These are phyloP conservation scores for Enteromius unitaeniatus DNA, from an alignment of 2,797 vertebrate genomes.

Conservation along the genomic window DNA sequence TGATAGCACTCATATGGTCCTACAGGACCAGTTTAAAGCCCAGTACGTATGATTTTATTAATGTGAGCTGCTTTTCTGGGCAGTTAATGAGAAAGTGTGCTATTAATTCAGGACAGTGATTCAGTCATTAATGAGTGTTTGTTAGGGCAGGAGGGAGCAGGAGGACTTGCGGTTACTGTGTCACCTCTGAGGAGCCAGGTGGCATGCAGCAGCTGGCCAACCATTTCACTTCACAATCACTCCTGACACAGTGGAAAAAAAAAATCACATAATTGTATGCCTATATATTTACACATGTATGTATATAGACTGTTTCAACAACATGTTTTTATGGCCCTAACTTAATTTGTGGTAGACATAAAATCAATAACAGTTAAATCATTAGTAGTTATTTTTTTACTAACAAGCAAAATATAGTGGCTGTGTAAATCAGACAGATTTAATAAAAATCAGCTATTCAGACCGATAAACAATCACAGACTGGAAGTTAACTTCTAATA, in stretches of 20 bases:
- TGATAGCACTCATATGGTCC: background rate
- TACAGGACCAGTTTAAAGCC: background rate
- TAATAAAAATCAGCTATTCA: no score
- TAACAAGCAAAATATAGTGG: no score
- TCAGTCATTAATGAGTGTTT: slow-evolving; percentile 49
- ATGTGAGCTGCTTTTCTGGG: background rate
- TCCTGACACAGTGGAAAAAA: slow-evolving; percentile 12
- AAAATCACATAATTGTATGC: background rate
- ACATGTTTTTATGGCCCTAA: no score
- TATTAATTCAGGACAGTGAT: slow-evolving; percentile 24
- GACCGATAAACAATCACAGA: no score
- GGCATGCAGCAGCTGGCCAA: slow-evolving; percentile 34
- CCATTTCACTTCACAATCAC: background rate
- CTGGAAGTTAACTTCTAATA: no score
- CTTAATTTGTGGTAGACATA: no score
- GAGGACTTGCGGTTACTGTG: slow-evolving; percentile 29
- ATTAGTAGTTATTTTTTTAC: no score
- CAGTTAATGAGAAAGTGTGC: slow-evolving; percentile 32
- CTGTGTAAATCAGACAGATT: no score
- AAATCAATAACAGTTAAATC: no score
- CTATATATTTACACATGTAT: no score
- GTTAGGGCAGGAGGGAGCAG: slow-evolving; percentile 28
- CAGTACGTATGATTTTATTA: background rate
- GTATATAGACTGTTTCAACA: no score
- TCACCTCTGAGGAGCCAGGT: slow-evolving; percentile 48